Percentiles rank a stretch among this genome's conserved stretches.
phyloP scores from a whole-genome alignment of 2,888 invertebrate genomes.

The Balanococcus diminutus region DNA sequence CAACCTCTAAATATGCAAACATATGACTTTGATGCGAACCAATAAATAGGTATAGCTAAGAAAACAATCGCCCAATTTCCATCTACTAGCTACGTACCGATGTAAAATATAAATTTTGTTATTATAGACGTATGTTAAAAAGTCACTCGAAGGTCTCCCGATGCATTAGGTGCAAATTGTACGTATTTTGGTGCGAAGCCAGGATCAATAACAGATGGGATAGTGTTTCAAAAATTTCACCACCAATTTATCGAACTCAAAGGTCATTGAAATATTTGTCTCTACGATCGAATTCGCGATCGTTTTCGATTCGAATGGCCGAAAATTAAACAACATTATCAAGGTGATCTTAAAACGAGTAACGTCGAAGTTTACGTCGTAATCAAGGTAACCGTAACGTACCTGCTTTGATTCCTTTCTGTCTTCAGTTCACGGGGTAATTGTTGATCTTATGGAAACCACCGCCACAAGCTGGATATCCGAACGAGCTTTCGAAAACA shows the following conservation, averaged over 20 bases:
- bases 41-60: not conserved
- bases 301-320: not conserved
- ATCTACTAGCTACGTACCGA: not conserved
- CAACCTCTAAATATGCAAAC: not conserved
- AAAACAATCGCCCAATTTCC: not conserved
- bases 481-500: not conserved
- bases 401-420: not conserved
- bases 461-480: not conserved
- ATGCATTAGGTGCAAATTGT: not conserved
- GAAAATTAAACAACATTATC: not conserved
- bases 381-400: not conserved
- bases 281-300: not conserved
- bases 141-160: conserved; percentile 13
- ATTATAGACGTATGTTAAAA: not conserved
- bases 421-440: not conserved
- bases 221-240: not conserved
- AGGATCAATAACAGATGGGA: not conserved
- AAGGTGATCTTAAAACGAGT: not conserved
- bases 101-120: too few relatives aligned
- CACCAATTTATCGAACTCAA: not conserved
- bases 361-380: not conserved
- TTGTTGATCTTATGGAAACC: not conserved
- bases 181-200: not conserved
- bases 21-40: too few relatives aligned
- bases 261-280: not conserved